Evolutionary conservation across 2,797 vertebrate species (phyloP).

Genomic region (Lithobates sylvaticus): DNA sequence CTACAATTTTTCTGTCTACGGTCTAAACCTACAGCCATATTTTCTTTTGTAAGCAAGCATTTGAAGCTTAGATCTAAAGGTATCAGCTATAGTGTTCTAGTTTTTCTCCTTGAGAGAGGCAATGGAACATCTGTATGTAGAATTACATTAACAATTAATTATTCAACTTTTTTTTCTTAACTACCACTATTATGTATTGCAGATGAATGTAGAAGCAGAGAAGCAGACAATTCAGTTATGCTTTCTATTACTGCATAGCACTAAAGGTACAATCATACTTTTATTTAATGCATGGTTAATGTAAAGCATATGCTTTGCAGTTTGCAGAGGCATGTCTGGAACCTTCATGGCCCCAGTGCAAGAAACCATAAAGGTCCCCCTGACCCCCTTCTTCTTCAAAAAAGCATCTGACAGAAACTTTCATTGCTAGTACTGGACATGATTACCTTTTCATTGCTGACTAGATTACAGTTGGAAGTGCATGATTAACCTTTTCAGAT

Average conservation of each 20-base stretch:
- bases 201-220: not conserved
- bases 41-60: constrained; percentile 2
- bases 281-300: no score
- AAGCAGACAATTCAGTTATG: not conserved
- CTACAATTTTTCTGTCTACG: constrained; percentile 14
- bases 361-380: no score
- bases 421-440: no score
- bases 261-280: no score
- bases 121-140: not conserved
- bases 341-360: no score
- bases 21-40: not conserved
- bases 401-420: no score
- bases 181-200: not conserved
- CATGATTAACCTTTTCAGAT: no score
- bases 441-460: no score
- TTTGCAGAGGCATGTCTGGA: no score
- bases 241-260: not conserved
- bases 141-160: not conserved
- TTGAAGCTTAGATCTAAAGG: not conserved
- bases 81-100: not conserved
- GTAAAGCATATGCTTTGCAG: no score
- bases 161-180: not conserved
- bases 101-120: not conserved
- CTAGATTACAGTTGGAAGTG: no score
- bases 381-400: no score